Percentiles rank a stretch among this genome's conserved stretches.
phyloP scores from a whole-genome alignment of 37 sponge, comb jelly and placozoan genomes.

The Spongilla lacustris region DNA sequence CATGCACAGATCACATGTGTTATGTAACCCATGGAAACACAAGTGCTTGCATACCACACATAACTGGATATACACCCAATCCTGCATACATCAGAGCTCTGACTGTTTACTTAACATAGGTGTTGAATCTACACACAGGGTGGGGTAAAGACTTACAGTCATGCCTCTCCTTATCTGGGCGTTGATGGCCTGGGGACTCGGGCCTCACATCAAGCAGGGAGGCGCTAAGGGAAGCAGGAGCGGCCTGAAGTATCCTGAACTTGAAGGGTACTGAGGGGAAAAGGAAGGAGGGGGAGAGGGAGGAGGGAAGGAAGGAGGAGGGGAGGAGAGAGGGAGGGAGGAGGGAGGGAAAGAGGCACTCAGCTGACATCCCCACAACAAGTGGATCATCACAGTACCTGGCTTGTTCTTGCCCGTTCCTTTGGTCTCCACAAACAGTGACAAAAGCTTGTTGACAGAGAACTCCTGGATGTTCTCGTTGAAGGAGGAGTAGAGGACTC shows the following conservation, averaged over 20 bases:
- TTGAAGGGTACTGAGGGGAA: slow-evolving; percentile 2
- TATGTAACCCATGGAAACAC: not conserved
- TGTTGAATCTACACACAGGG: not conserved
- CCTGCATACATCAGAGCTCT: too few species aligned
- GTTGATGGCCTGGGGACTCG: not conserved
- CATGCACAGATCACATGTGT: not conserved
- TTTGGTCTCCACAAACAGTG: slow-evolving; percentile 40
- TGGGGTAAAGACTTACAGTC: not conserved
- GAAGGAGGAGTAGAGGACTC: slow-evolving; percentile 2
- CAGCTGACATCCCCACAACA: not conserved
- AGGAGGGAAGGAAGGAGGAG: not conserved
- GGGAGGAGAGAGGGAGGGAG: not conserved
- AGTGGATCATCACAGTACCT: slow-evolving; percentile 8
- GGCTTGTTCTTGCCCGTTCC: slow-evolving; percentile 77
- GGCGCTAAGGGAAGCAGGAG: not conserved
- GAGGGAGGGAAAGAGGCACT: not conserved
- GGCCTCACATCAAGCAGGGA: not conserved
- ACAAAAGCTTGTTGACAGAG: slow-evolving; percentile 54
- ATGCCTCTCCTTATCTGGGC: not conserved
- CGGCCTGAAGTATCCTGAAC: not conserved
- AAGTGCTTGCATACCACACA: not conserved
- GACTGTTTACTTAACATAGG: not conserved
- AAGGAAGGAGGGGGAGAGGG: not conserved
- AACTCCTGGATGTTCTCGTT: slow-evolving; percentile 38
- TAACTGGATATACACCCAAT: not conserved